phyloP scores from a whole-genome alignment of 2,888 invertebrate species.

The Dendrolimus pini region DNA sequence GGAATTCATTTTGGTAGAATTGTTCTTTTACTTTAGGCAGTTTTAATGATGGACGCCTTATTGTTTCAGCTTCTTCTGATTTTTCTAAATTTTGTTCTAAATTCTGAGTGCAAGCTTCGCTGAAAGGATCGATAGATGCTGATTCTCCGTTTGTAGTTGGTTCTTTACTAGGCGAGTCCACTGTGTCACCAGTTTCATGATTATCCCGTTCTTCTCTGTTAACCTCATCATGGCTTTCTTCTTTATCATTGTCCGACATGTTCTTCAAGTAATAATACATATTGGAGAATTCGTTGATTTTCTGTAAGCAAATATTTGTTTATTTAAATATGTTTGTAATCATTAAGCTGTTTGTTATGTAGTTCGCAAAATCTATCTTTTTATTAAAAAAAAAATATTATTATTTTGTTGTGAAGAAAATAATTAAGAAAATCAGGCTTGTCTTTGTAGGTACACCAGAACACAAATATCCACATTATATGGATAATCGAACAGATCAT shows the following conservation, averaged over 20 bases:
- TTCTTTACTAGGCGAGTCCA: slow-evolving; percentile 46
- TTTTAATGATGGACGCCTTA: slow-evolving; percentile 64
- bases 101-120: slow-evolving; percentile 64
- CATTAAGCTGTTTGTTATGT: too few species aligned
- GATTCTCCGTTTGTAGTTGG: slow-evolving; percentile 21
- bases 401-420: neutral
- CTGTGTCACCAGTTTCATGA: slow-evolving; percentile 59
- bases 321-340: too few species aligned
- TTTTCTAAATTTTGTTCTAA: slow-evolving; percentile 48
- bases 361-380: too few species aligned
- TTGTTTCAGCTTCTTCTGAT: slow-evolving; percentile 36
- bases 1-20: slow-evolving; percentile 68
- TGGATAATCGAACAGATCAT: too few species aligned
- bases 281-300: slow-evolving; percentile 91
- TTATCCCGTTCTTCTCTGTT: slow-evolving; percentile 60
- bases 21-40: slow-evolving; percentile 63
- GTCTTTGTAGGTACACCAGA: too few species aligned
- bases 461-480: too few species aligned
- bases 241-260: slow-evolving; percentile 78
- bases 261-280: slow-evolving; percentile 92
- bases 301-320: slow-evolving; percentile 63
- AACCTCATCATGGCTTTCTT: slow-evolving; percentile 66
- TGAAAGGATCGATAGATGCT: slow-evolving; percentile 54
- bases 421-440: too few species aligned
- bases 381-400: slow-evolving; percentile 6